phyloP scores from a whole-genome alignment of 2,797 vertebrate genomes.

The Gambusia yucatana region DNA sequence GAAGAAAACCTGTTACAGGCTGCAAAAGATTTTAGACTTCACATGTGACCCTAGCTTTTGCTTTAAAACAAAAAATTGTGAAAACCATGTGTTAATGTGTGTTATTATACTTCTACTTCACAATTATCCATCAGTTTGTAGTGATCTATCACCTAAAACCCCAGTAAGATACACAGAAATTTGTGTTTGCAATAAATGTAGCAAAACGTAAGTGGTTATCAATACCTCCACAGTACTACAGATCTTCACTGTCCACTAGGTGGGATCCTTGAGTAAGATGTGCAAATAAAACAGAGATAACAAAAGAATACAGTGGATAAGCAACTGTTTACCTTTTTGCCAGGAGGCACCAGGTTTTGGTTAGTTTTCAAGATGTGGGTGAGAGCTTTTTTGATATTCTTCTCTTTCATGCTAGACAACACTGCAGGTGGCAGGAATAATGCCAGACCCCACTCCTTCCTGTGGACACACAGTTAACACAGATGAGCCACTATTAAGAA shows the following conservation, averaged over 20 bases:
- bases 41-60: background rate
- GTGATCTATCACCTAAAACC: background rate
- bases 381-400: slow-evolving; percentile 99
- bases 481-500: slow-evolving; percentile 25
- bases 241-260: slow-evolving; percentile 56
- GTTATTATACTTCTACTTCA: background rate
- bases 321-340: slow-evolving; percentile 92
- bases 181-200: background rate
- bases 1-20: background rate
- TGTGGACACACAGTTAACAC: slow-evolving; percentile 70
- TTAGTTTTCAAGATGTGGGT: slow-evolving; percentile 99
- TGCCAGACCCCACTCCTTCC: slow-evolving; percentile 98
- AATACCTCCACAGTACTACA: background rate
- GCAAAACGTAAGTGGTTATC: background rate
- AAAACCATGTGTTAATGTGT: background rate
- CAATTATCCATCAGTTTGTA: background rate
- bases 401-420: slow-evolving; percentile 99
- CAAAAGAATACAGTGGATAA: background rate
- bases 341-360: slow-evolving; percentile 97
- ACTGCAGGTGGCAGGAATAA: slow-evolving; percentile 97
- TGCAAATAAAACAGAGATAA: background rate
- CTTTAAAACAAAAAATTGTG: background rate
- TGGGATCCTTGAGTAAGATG: slow-evolving; percentile 53
- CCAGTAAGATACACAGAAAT: background rate
- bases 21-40: background rate